Base-by-base conservation (phyloP, 2,888 invertebrate genomes). In the Ectemnius cavifrons region DNA sequence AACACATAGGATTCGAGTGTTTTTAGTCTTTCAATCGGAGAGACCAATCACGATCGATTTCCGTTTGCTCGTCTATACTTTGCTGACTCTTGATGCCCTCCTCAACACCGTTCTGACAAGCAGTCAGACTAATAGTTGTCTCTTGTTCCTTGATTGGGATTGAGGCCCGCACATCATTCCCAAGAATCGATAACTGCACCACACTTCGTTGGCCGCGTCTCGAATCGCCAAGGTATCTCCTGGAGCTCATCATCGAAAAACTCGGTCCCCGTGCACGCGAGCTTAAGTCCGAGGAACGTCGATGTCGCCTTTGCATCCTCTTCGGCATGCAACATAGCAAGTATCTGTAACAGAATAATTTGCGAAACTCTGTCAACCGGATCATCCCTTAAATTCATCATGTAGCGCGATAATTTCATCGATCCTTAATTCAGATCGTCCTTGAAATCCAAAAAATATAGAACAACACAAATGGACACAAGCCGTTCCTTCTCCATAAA, bases 241-340 rank as follows among this genome's bases (percentile, higher is more conserved):
- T 83, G 3, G 89, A 88, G 14, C 86, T 88, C 23, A 88, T 85
- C 59, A 87, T 65, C 4, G 89, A 87, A 69, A 87, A 83, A 73
- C 89, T 89, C 47, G 87, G 87, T 2, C 85, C 86, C 0, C 86
- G 84, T 18, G 84, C 84, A 2, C 88, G 84, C 2, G 87, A 88
- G 45, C 84, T 85, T 13, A 84, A 64, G 45, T 85, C 84, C 45
- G 86, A 85, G 0, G 82, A 79, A 3, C 84, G 84, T 28, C 87
- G 85, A 20, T 84, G 63, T 46, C 73, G 72, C 6, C 57, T 68
- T 4, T 59, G 69, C 2, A 67, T 58, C 23, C 59, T 62, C 49
- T 62, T 61, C 4, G 72, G 71, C 14, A 62, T 5, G 61, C 75
- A 82, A 56, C 89, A 89, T 6, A 87, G 77, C 49, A 89, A 77